These are phyloP conservation scores for Drosophila sturtevanti DNA, from an alignment of 1,140 invertebrate species.

Conservation along the genomic window DNA sequence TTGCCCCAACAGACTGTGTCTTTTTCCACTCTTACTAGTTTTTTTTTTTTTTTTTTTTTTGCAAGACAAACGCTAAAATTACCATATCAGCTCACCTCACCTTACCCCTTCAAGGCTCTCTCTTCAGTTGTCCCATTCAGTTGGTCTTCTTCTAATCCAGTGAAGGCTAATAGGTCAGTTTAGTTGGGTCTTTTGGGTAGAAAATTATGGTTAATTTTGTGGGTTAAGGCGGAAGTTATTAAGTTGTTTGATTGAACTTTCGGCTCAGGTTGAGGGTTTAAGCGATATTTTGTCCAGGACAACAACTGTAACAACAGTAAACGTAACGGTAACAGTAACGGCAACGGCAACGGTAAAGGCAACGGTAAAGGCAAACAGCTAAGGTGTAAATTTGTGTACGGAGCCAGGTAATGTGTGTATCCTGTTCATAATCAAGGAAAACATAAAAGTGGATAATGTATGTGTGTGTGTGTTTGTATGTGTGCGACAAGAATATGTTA, in stretches of 20 bases:
- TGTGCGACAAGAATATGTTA: not conserved
- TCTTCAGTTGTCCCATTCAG: not conserved
- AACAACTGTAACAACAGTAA: not conserved
- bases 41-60: slow-evolving; percentile 38
- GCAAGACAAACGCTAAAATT: slow-evolving; percentile 71
- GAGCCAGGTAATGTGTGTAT: slow-evolving; percentile 9
- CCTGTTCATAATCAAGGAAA: slow-evolving; percentile 1
- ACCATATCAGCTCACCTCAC: slow-evolving; percentile 53
- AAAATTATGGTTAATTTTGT: slow-evolving; percentile 71
- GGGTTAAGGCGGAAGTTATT: slow-evolving; percentile 68
- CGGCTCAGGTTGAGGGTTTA: slow-evolving; percentile 36
- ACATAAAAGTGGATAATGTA: not conserved
- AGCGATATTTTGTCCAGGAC: slow-evolving; percentile 27
- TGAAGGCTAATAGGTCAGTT: slow-evolving; percentile 59
- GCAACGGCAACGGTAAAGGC: not conserved
- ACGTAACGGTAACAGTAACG: not conserved
- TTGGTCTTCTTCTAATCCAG: slow-evolving; percentile 11
- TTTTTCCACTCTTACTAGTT: not conserved
- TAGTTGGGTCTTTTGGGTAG: slow-evolving; percentile 36
- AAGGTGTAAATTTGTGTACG: slow-evolving; percentile 27
- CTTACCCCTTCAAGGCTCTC: slow-evolving; percentile 44
- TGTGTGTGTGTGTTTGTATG: not conserved
- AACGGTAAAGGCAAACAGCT: not conserved
- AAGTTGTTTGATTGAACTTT: slow-evolving; percentile 72
- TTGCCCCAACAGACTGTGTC: not conserved